phyloP scores from a whole-genome alignment of 1,140 invertebrate species.

The Ephestia elutella region DNA sequence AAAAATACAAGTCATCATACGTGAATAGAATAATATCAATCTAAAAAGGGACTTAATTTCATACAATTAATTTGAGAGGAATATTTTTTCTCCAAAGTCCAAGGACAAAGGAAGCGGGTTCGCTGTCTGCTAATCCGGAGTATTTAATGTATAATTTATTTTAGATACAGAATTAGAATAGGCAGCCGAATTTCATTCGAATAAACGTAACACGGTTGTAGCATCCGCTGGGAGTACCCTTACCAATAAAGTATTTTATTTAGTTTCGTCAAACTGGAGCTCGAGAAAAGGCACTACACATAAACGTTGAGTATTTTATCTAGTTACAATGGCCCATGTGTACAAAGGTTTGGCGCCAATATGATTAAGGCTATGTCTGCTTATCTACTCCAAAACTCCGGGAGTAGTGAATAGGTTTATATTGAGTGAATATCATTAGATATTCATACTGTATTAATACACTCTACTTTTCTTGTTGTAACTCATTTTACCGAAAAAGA shows the following conservation, averaged over 20 bases:
- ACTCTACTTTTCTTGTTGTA: not conserved
- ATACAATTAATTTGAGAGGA: too few relatives aligned
- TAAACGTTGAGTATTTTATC: conserved; percentile 5
- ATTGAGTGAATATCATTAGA: too few relatives aligned
- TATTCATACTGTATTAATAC: too few relatives aligned
- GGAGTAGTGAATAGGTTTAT: too few relatives aligned
- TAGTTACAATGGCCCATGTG: conserved; percentile 2
- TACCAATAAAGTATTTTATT: conserved; percentile 40
- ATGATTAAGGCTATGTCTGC: too few relatives aligned
- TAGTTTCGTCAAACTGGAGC: conserved; percentile 23
- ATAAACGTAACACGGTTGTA: conserved; percentile 29
- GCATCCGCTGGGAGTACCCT: conserved; percentile 30
- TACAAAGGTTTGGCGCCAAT: conserved; percentile 2
- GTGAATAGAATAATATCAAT: too few relatives aligned
- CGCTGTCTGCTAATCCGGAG: too few relatives aligned
- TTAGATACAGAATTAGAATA: not conserved
- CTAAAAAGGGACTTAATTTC: too few relatives aligned
- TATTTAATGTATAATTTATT: too few relatives aligned
- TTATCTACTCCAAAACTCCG: too few relatives aligned
- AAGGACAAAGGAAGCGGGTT: too few relatives aligned
- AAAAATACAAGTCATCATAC: not conserved
- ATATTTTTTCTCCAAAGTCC: too few relatives aligned
- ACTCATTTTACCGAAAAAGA: not conserved
- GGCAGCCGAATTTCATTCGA: conserved; percentile 18
- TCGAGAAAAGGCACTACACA: conserved; percentile 7